Evolutionary conservation across 2,113 vertebrate species (phyloP), one percentile per base, ranked within the genome.

Genomic region (Podarcis cretensis): DNA sequence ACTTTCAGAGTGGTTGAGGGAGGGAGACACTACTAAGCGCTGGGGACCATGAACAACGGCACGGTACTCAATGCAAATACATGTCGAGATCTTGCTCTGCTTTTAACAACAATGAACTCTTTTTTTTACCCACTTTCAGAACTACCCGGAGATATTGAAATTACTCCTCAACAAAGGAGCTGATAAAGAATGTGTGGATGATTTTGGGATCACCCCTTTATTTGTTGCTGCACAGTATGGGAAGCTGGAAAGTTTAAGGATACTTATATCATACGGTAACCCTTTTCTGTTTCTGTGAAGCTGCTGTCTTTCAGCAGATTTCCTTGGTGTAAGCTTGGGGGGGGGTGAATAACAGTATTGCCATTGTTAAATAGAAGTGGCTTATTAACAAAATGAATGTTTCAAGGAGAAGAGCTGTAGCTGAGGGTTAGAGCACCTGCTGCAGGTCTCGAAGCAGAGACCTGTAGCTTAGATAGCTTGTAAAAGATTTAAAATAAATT

Each of bases 201-300:
- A 98, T 94, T 97, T 98, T 93, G 93, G 91, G 82, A 97, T 99
- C 89, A 96, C 97, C 2, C 95, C 97, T 54, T 94, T 98, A 75
- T 99, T 99, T 94, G 91, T 98, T 93, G 96, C 98, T 87, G 97
- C 97, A 54, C 97, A 98, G 91, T 99, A 99, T 43, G 99, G 98
- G 89, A 97, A 95, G 37, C 83, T 90, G 78, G 93, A 96, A 14
- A 98, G 97, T 59, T 96, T 98, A 91, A 90, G 91, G n/a, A 90
- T 96, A 30, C 97, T 98, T 48, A 93, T 96, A 14, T 91, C 89
- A 23, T 95, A 95, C 1, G 97, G 97, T 98, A 94, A 96, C 92
- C 43, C 20, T 68, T 9, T 65, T 10, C 59, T 3, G 30, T 77
- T 78, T 78, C 59, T 78, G 43, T 43, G 43, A 43, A 7, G 43